Base-by-base conservation (phyloP, 2,113 vertebrate species). In the Malurus cyaneus region DNA sequence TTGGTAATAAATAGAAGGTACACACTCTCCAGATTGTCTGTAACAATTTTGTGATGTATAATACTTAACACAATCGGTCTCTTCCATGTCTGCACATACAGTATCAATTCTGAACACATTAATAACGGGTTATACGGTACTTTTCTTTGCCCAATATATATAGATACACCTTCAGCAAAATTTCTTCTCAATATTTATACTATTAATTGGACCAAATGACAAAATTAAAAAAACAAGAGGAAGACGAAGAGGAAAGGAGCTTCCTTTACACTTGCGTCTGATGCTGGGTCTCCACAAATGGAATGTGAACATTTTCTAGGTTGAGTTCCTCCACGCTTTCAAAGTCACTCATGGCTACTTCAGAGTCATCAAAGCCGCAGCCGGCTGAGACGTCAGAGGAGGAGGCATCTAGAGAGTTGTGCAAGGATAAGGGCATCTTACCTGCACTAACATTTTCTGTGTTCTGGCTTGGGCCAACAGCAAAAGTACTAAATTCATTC, bases 231-330 rank as follows among this genome's bases (percentile, higher is more conserved):
- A 83, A 61, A 20, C 52, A 83, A 6, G 34, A 92, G 5, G 52
- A 86, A 8, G 26, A 62, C 16, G 39, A 77, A 66, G 49, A 91
- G 76, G 53, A 76, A 79, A 49, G 67, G 47, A 34, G 26, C 17
- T 64, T 86, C 66, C 64, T 89, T 89, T 83, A 99, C 88, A 99
- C 99, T 94, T 99, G 98, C 32, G 99, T 99, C 97, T 99, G 99
- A 87, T 99, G 99, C 97, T 99, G 98, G 25, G 98, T 97, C 97
- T 98, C 98, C 70, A 97, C 66, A 64, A 98, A 98, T 59, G 98
- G 98, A 92, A 98, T 95, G 97, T 97, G 98, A 89, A 98, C 88
- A 62, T 97, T 96, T 92, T 98, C 93, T 56, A 98, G 96, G 80
- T 96, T 98, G 80, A 98, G 97, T 87, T 99, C 98, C 6, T 98